A percentile compares a stretch with the other conserved stretches of the same genome.
Conservation (phyloP, 2,113 vertebrate species). For the Petromus typicus region DNA sequence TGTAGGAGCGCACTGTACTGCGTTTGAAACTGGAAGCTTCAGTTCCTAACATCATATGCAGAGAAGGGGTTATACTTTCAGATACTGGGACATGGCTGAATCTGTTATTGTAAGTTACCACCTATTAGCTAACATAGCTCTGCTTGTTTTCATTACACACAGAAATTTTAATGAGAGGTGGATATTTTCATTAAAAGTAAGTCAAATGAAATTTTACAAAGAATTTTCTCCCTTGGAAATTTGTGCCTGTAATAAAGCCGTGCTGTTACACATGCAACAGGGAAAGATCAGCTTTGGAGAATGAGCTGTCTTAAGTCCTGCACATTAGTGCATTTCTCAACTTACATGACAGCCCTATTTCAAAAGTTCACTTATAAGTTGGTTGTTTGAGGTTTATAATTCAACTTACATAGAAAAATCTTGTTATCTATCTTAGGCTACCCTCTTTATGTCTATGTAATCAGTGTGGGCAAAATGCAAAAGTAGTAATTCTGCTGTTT, state of each 20-base stretch:
- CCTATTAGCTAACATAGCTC: background rate
- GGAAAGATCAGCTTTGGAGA: background rate
- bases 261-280: background rate
- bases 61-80: background rate
- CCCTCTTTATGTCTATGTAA: background rate
- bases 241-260: background rate
- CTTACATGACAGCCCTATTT: background rate
- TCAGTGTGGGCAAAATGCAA: background rate
- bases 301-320: background rate
- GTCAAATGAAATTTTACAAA: background rate
- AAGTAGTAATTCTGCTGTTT: background rate
- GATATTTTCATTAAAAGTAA: constrained; percentile 33
- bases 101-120: background rate
- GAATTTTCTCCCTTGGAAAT: constrained; percentile 27
- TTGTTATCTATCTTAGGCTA: background rate
- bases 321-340: background rate
- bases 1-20: background rate
- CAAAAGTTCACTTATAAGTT: background rate
- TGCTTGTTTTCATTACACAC: constrained; percentile 6
- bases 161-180: background rate
- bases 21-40: background rate
- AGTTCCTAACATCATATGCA: background rate
- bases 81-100: background rate
- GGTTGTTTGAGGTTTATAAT: background rate
- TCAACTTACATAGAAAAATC: background rate